Percentiles rank a stretch among this genome's conserved stretches.
Evolutionary conservation across 2,888 invertebrate genomes (phyloP).

Genomic region (Trileptium ribeirensis): DNA sequence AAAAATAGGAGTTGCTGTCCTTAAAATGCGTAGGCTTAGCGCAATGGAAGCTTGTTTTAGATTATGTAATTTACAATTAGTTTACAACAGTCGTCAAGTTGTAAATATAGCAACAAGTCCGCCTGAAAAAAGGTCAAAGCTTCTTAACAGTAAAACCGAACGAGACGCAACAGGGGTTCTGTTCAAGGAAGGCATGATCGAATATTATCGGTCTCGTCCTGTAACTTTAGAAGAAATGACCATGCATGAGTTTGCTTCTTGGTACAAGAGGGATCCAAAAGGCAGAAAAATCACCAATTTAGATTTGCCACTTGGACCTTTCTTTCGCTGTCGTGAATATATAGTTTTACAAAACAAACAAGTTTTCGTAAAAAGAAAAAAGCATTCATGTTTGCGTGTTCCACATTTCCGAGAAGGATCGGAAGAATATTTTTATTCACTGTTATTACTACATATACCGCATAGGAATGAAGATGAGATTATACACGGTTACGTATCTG

Average conservation of each 20-base stretch:
- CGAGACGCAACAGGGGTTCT: not conserved
- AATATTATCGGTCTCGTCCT: not conserved
- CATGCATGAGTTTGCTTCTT: not conserved
- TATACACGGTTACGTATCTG: not conserved
- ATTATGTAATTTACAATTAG: not conserved
- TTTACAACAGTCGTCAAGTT: not conserved
- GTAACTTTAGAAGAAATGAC: not conserved
- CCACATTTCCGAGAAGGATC: not conserved
- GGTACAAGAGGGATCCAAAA: not conserved
- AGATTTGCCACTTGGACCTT: not conserved
- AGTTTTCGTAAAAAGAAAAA: not conserved
- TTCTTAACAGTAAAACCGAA: not conserved
- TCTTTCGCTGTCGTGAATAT: not conserved
- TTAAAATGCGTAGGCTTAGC: not conserved
- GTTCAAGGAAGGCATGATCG: not conserved
- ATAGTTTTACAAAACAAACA: not conserved
- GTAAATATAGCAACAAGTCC: not conserved
- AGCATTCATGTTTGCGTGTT: not conserved
- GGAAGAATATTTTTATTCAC: conserved; percentile 6
- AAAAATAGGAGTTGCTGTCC: not conserved
- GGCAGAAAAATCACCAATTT: no score
- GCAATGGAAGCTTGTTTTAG: not conserved
- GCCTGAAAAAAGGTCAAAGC: not conserved
- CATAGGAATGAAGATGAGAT: not conserved
- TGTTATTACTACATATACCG: not conserved